These are phyloP conservation scores for Corynorhinus townsendii DNA, from an alignment of 2,113 vertebrate genomes.

Conservation along the genomic window DNA sequence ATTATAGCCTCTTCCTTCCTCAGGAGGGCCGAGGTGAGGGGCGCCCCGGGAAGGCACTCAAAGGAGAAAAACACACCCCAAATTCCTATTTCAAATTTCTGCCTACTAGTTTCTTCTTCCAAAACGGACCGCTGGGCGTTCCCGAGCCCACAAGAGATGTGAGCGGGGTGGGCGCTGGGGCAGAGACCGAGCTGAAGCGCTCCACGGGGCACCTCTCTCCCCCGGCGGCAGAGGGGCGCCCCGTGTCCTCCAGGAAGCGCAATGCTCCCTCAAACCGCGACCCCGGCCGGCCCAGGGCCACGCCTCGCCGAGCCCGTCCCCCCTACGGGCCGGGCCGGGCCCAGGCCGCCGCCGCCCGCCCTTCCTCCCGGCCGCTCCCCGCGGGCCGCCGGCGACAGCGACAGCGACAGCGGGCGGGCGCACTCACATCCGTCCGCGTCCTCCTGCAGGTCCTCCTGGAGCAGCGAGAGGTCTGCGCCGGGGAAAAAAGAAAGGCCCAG, in stretches of 20 bases:
- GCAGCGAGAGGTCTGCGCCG: slow-evolving; percentile 86
- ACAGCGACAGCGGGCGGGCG: background rate
- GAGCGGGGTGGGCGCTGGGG: background rate
- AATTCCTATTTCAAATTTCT: background rate
- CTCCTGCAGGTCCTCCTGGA: slow-evolving; percentile 88
- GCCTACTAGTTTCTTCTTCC: background rate
- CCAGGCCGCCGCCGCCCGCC: background rate
- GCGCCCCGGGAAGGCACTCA: background rate
- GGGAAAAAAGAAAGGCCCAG: slow-evolving; percentile 57
- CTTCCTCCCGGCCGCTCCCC: background rate
- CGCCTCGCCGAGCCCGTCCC: background rate
- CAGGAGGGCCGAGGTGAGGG: background rate
- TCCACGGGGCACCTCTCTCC: slow-evolving; percentile 34
- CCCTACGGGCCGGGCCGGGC: background rate
- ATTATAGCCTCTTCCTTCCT: background rate
- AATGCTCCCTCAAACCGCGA: background rate
- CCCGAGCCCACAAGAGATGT: background rate
- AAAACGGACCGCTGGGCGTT: background rate
- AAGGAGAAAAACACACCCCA: background rate
- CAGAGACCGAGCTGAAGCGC: background rate
- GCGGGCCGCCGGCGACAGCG: background rate
- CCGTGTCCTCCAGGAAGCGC: slow-evolving; percentile 35
- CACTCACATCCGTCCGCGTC: slow-evolving; percentile 90
- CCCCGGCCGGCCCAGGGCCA: background rate
- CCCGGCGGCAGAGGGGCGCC: slow-evolving; percentile 47